Base-by-base conservation (phyloP, 2,797 vertebrate species). In the Karalla daura region DNA sequence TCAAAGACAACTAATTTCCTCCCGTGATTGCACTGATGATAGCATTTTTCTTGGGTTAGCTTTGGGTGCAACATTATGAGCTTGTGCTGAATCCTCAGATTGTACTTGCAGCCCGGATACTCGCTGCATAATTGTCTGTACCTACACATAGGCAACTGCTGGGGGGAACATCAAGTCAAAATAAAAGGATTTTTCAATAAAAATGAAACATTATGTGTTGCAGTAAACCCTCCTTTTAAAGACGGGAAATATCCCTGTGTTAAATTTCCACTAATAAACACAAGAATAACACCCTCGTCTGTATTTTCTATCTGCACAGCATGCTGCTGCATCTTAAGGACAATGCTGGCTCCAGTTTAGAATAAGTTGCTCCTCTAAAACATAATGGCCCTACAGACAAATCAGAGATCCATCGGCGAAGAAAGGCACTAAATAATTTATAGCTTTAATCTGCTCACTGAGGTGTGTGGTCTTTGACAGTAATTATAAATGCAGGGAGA, bases 401-500 rank as follows among this genome's bases (percentile, higher is more conserved):
- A 97, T 96, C 96, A 95, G 94, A 93, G 94, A 95, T 95, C 95
- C 96, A 84, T 95, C 91, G 95, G 95, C 86, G 93, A 94, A 95
- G 95, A 95, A 93, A 93, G 93, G 94, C 96, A 63, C 96, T 99
- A 96, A 98, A 98, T 99, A 98, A 98, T 99, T 98, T 97, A 99
- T 97, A 94, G 96, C 96, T 98, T 98, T 98, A 99, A 99, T 99
- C 97, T 98, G 97, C 95, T 98, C 97, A 96, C 94, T 96, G 98
- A 99, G 97, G 98, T 99, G 98, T 99, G 96, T 95, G 96, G 96
- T 96, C 97, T 96, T 95, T 97, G 97, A 97, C 97, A 97, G 96
- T 98, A 99, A 99, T 99, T 99, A 99, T 98, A 98, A 98, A 99
- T 98, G 97, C 97, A 96, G 95, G 95, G 94, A 97, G 96, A 96